Conservation (phyloP, 2,888 invertebrate species). For the Copidosoma aretas region DNA sequence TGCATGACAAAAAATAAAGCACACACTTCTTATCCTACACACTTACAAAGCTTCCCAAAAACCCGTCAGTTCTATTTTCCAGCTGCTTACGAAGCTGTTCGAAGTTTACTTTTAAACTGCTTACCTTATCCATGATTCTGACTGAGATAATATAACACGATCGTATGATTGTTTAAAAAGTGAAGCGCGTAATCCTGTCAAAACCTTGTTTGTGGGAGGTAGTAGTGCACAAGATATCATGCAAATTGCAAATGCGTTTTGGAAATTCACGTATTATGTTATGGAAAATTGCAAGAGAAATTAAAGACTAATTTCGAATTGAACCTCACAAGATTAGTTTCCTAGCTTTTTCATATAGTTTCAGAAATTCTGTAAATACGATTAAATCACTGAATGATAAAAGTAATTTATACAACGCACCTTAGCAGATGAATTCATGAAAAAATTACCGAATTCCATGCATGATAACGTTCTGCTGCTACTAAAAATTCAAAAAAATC, state of each 20-base stretch:
- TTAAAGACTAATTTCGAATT: neutral
- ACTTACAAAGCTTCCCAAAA: too few species aligned
- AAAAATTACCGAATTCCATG: neutral
- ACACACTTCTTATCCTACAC: too few species aligned
- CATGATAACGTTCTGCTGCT: neutral
- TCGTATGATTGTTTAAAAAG: neutral
- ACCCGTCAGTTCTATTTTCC: too few species aligned
- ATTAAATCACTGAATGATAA: neutral
- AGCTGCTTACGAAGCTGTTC: too few species aligned
- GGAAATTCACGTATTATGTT: neutral
- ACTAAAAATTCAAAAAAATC: neutral
- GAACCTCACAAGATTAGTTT: neutral
- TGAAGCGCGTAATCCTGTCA: neutral
- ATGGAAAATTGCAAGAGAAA: neutral
- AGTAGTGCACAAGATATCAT: neutral
- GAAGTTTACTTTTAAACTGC: too few species aligned
- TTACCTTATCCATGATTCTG: too few species aligned
- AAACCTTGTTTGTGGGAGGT: neutral
- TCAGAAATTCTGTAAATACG: neutral
- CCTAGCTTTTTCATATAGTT: neutral
- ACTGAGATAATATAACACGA: too few species aligned
- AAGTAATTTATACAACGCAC: neutral
- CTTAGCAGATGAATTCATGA: neutral
- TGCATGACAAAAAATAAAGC: too few species aligned
- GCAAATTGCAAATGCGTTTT: slow-evolving; percentile 4